Evolutionary conservation across 2,888 invertebrate species (phyloP), one percentile per base, ranked within the genome.

Genomic region (Melanostoma mellinum): DNA sequence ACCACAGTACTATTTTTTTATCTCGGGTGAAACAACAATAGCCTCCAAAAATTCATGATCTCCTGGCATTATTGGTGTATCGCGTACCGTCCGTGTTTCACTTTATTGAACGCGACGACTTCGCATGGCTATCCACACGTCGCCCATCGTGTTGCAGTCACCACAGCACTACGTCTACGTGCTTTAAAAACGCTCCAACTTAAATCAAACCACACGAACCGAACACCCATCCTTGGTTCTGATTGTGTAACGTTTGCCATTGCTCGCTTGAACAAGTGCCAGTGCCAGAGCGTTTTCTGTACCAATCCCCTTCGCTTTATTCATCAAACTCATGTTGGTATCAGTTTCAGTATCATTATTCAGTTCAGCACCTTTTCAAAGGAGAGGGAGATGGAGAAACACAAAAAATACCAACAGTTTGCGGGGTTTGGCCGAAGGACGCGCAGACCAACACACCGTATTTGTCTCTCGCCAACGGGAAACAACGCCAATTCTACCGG

Each of bases 51-150:
- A 40, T 33, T 86, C 30, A 82, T 86, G 86, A 5, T 36, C 60
- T 61, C 86, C 81, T 63, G 67, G 33, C 85, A 36, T 6, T 78
- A 84, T 78, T 77, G 77, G 75, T 85, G 75, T 81, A 78, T 85
- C 80, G 85, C 85, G 84, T 84, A 78, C 81, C 73, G 85, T 81
- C 81, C 84, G 85, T 85, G 86, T 84, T 75, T 82, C 79, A 82
- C 72, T 81, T 82, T 67, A 48, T 55, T 5, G 32, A 71, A 75
- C 69, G 63, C 74, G 73, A 50, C 65, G 58, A 44, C 56, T 32
- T 53, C 53, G 68, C 40, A 20, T 20, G 5, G 56, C 20, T 30
- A 40, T 67, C 73, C 67, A 71, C 74, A 71, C 63, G 42, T 58
- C 58, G 67, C 38, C 61, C 55, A 56, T 69, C 33, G 61, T 58